Evolutionary conservation across 2,888 invertebrate genomes (phyloP).

Genomic region (Polymixis lichenea): DNA sequence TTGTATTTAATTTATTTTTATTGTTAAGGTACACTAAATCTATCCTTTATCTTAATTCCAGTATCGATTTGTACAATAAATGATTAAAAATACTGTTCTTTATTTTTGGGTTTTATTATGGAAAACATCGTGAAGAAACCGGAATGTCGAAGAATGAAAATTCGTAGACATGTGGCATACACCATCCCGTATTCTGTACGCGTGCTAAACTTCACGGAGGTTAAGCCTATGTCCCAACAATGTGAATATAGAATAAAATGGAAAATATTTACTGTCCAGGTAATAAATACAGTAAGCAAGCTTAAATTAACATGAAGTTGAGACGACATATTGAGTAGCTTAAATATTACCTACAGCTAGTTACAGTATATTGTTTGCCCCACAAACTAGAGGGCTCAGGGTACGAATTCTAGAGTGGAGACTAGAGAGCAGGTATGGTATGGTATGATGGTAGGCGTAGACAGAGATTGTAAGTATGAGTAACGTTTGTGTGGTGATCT

Average conservation of each 20-base stretch:
- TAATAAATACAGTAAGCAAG: too few species aligned
- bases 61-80: slow-evolving; percentile 88
- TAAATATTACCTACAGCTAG: too few species aligned
- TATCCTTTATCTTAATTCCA: slow-evolving; percentile 88
- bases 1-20: slow-evolving; percentile 82
- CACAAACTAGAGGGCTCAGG: too few species aligned
- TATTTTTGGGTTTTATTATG: slow-evolving; percentile 69
- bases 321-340: too few species aligned
- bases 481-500: too few species aligned
- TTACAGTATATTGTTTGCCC: too few species aligned
- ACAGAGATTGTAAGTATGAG: too few species aligned
- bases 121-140: not conserved
- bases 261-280: too few species aligned
- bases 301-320: too few species aligned
- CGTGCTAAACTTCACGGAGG: not conserved
- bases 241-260: not conserved
- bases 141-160: not conserved
- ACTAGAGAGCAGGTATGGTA: too few species aligned
- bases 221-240: not conserved
- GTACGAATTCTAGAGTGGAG: too few species aligned
- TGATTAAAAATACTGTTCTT: slow-evolving; percentile 84
- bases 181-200: not conserved
- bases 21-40: slow-evolving; percentile 81
- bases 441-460: too few species aligned
- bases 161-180: not conserved